A percentile compares a stretch with the other conserved stretches of the same genome.
These are phyloP conservation scores for Paramormyrops hopkinsi DNA, from an alignment of 2,797 vertebrate species.

Conservation along the genomic window DNA sequence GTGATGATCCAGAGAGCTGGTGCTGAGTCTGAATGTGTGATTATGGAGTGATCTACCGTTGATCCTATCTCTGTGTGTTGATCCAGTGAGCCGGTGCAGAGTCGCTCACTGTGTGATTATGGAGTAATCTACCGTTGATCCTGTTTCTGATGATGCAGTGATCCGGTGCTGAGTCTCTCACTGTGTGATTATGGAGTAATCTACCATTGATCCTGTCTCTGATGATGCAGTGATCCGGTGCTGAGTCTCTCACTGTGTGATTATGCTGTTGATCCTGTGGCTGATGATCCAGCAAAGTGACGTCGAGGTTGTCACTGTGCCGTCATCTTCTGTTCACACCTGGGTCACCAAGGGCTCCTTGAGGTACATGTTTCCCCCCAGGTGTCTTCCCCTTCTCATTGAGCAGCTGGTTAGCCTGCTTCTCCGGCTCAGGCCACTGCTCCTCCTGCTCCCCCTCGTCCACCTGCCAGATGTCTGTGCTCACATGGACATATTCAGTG, in stretches of 20 bases:
- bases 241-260: not conserved
- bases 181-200: not conserved
- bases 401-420: conserved; percentile 45
- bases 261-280: not conserved
- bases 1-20: not conserved
- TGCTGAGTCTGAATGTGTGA: not conserved
- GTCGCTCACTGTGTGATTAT: not conserved
- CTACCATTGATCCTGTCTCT: not conserved
- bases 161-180: not conserved
- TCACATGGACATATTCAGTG: conserved; percentile 64
- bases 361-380: conserved; percentile 38
- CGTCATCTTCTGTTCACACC: conserved; percentile 57
- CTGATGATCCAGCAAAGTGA: not conserved
- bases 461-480: conserved; percentile 67
- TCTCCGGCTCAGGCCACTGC: conserved; percentile 31
- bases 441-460: conserved; percentile 38
- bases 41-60: not conserved
- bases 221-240: not conserved
- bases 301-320: not conserved
- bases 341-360: conserved; percentile 65
- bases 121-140: not conserved
- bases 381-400: conserved; percentile 48
- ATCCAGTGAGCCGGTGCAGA: not conserved
- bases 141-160: not conserved
- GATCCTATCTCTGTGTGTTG: not conserved